Conservation (phyloP, 2,113 vertebrate species). For the Theropithecus gelada region DNA sequence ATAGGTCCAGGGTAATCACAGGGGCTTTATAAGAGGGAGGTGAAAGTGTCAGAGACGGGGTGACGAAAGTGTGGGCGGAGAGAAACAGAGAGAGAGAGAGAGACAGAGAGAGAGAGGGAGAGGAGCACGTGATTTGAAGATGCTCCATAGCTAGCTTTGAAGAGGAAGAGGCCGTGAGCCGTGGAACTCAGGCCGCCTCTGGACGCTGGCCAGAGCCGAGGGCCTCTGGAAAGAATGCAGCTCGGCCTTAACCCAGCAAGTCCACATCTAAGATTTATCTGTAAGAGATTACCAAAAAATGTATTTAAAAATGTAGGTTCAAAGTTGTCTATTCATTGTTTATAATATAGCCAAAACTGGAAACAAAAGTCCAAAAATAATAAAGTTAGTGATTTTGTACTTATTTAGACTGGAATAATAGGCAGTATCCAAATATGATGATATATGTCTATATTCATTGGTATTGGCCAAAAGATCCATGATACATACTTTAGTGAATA, state of each 20-base stretch:
- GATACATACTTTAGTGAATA: not conserved
- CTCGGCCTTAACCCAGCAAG: no score
- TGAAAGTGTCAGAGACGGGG: no score
- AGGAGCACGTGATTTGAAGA: rapidly evolving
- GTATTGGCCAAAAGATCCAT: rapidly evolving
- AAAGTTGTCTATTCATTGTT: not conserved
- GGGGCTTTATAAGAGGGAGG: not conserved
- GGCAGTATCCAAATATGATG: no score
- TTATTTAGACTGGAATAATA: not conserved
- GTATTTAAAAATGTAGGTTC: not conserved
- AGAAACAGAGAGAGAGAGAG: not conserved
- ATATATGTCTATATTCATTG: rapidly evolving
- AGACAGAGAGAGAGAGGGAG: no score
- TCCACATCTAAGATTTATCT: not conserved
- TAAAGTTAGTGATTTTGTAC: not conserved
- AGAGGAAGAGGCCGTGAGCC: rapidly evolving
- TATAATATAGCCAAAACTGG: not conserved
- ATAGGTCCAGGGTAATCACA: not conserved
- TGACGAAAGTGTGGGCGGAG: not conserved
- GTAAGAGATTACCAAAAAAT: not conserved
- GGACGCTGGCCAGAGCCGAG: rapidly evolving
- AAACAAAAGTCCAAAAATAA: not conserved
- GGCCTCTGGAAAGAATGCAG: not conserved
- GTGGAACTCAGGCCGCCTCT: rapidly evolving
- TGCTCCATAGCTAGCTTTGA: not conserved